Evolutionary conservation across 2,797 vertebrate species (phyloP).

Genomic region (Threskiornis aethiopicus): DNA sequence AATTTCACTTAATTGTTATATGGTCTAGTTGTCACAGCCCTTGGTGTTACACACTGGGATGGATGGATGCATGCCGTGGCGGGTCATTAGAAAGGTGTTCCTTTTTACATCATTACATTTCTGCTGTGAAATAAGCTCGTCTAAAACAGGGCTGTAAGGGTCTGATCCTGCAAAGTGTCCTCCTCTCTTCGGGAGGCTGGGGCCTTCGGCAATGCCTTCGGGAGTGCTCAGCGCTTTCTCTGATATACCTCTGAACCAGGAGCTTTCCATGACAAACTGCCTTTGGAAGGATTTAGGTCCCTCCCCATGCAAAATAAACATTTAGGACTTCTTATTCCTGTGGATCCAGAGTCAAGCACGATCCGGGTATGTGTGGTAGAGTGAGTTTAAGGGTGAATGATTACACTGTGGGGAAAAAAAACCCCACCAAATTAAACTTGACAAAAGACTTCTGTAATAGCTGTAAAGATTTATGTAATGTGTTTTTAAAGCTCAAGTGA

Average conservation of each 20-base stretch:
- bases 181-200: not conserved
- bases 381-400: not conserved
- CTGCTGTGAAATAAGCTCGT: not conserved
- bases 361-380: not conserved
- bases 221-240: not conserved
- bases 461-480: constrained; percentile 59
- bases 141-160: not conserved
- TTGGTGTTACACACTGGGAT: not conserved
- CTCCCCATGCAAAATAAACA: not conserved
- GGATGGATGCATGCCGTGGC: no score
- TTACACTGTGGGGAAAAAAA: not conserved
- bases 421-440: constrained; percentile 11
- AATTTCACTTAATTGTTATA: not conserved
- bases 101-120: not conserved
- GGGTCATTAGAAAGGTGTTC: not conserved
- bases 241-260: not conserved
- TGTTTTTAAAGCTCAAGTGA: constrained; percentile 69
- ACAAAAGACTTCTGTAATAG: constrained; percentile 62
- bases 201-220: not conserved
- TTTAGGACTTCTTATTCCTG: not conserved
- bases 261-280: not conserved
- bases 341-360: not conserved
- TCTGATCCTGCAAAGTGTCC: not conserved
- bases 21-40: not conserved
- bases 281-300: not conserved